Evolutionary conservation across 2,797 vertebrate species (phyloP), one percentile per base, ranked within the genome.

Genomic region (Esox lucius): DNA sequence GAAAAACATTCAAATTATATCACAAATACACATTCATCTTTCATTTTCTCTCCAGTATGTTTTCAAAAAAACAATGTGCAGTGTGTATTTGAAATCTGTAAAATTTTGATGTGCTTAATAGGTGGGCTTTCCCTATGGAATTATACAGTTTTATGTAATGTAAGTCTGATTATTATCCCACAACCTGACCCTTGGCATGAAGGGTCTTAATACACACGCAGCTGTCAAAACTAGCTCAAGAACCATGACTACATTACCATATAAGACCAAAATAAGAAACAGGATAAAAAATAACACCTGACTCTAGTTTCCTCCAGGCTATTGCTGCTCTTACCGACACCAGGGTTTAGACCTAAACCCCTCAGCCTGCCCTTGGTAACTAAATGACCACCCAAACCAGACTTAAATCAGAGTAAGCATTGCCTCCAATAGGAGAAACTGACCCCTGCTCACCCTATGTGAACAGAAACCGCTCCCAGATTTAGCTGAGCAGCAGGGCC

Each of bases 181-280:
- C 69, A n/a, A 69, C 67, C 42, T 42, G 39, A 69, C 68, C 46
- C 22, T 13, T 70, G 46, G 13, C 46, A 70, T 17, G 0, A 26
- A 70, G 42, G 42, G 46, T 13, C 16, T 68, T 17, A 68, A 69
- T 35, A 68, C 68, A 69, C 68, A 76, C 71, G 75, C 73, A 26
- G 35, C 35, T 49, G 77, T 1, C 3, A 79, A 70, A 61, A 1
- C 64, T 86, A 75, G 84, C 87, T 83, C 73, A 73, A 75, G 82
- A 84, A 81, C 80, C 81, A 83, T 69, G 87, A 87, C 86, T 80
- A 78, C 84, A 85, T 88, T 91, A 86, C 90, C 91, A 90, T 92
- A 93, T 92, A 92, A 89, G 90, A 89, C 90, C 90, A 92, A 91
- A 89, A 90, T 87, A 87, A 87, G 78, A 85, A 17, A 71, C 86